phyloP scores from a whole-genome alignment of 2,113 vertebrate species.

The Poeciliopsis retropinna region DNA sequence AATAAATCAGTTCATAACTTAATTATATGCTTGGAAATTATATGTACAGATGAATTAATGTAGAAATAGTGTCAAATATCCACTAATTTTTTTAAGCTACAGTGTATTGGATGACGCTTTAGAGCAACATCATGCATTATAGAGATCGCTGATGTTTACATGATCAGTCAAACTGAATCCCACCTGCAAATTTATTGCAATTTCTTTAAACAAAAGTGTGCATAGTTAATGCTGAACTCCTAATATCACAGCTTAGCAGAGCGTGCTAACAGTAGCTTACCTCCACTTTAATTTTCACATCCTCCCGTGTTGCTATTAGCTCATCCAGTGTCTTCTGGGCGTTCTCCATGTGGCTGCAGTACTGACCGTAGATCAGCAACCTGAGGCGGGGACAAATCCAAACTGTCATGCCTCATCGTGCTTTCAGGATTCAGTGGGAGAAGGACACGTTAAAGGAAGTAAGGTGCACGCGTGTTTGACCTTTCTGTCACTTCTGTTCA shows the following conservation, averaged over 20 bases:
- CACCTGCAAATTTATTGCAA: too few species aligned
- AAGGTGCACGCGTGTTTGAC: not conserved
- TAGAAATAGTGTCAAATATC: too few species aligned
- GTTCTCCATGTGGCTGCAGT: constrained; percentile 97
- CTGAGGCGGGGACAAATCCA: constrained; percentile 67
- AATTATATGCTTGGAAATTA: too few species aligned
- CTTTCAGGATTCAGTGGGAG: not conserved
- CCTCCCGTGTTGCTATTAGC: constrained; percentile 89
- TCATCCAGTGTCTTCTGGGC: constrained; percentile 94
- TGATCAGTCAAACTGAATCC: too few species aligned
- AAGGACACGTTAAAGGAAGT: not conserved
- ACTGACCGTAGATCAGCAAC: constrained; percentile 95
- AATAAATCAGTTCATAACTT: too few species aligned
- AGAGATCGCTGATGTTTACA: too few species aligned
- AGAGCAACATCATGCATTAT: too few species aligned
- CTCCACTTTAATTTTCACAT: constrained; percentile 93
- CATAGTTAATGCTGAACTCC: not conserved
- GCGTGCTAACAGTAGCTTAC: constrained; percentile 67
- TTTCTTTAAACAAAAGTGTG: not conserved
- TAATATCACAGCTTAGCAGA: not conserved
- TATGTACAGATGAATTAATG: too few species aligned
- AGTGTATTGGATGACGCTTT: too few species aligned
- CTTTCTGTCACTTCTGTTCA: not conserved
- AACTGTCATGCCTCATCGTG: not conserved
- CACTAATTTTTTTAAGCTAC: too few species aligned